Conservation (phyloP, 2,888 invertebrate species). For the Pachliopta kotzebuea region DNA sequence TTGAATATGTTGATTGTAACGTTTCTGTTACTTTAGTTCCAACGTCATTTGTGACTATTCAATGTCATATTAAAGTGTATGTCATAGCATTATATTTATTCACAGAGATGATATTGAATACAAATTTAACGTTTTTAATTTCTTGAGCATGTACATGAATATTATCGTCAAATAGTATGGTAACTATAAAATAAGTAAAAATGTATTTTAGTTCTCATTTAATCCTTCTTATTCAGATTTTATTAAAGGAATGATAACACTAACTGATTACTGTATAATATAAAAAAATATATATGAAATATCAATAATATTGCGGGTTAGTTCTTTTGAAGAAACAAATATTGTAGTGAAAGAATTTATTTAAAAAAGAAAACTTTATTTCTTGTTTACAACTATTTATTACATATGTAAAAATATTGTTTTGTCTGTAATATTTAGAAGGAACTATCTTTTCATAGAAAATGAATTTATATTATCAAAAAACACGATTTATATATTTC, state of each 20-base stretch:
- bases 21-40: background rate
- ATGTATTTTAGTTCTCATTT: background rate
- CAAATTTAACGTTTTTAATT: background rate
- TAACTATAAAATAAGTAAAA: background rate
- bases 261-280: background rate
- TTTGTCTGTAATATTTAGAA: no score
- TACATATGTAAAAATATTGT: no score
- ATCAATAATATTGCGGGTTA: no score
- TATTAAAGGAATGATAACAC: background rate
- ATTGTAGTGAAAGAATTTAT: no score
- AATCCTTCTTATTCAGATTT: background rate
- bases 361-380: no score
- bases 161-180: background rate
- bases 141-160: background rate
- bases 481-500: no score
- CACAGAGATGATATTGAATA: background rate
- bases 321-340: no score
- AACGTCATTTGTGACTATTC: background rate
- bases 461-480: no score
- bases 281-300: no score
- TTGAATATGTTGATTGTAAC: background rate
- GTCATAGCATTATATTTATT: background rate
- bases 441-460: no score
- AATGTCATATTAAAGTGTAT: background rate
- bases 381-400: no score